phyloP scores from a whole-genome alignment of 1,140 invertebrate species.

The Microplitis mediator region DNA sequence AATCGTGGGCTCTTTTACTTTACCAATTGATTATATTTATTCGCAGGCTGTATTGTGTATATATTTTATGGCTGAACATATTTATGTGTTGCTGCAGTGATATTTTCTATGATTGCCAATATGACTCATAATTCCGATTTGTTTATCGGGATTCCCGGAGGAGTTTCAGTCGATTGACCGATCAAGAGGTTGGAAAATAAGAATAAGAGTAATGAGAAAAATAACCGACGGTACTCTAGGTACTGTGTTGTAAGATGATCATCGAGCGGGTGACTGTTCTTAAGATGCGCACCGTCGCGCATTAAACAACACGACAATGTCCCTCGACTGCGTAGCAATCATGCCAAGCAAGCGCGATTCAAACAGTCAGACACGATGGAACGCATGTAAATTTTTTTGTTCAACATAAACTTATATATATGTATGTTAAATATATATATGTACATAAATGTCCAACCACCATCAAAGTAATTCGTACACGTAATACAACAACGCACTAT shows the following conservation, averaged over 20 bases:
- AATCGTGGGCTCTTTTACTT: slow-evolving; percentile 22
- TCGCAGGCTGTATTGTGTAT: neutral
- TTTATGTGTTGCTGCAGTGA: neutral
- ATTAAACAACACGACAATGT: slow-evolving; percentile 31
- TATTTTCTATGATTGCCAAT: neutral
- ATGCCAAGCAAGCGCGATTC: slow-evolving; percentile 30
- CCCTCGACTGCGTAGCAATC: slow-evolving; percentile 34
- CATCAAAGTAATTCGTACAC: slow-evolving; percentile 5
- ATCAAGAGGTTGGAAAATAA: neutral
- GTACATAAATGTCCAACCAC: neutral
- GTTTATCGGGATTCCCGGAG: no score
- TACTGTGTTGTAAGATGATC: slow-evolving; percentile 19
- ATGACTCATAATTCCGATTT: no score
- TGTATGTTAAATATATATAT: neutral
- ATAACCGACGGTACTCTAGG: neutral
- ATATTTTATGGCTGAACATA: neutral
- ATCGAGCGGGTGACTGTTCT: slow-evolving; percentile 22
- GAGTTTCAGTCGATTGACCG: no score
- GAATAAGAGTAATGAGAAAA: neutral
- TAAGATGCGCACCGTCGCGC: slow-evolving; percentile 36
- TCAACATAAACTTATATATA: slow-evolving; percentile 19
- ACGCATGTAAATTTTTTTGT: slow-evolving; percentile 37
- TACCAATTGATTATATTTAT: slow-evolving; percentile 11
- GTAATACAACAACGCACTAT: slow-evolving; percentile 1
- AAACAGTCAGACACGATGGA: slow-evolving; percentile 27